phyloP scores from a whole-genome alignment of 2,797 vertebrate species.

The Aeoliscus strigatus region DNA sequence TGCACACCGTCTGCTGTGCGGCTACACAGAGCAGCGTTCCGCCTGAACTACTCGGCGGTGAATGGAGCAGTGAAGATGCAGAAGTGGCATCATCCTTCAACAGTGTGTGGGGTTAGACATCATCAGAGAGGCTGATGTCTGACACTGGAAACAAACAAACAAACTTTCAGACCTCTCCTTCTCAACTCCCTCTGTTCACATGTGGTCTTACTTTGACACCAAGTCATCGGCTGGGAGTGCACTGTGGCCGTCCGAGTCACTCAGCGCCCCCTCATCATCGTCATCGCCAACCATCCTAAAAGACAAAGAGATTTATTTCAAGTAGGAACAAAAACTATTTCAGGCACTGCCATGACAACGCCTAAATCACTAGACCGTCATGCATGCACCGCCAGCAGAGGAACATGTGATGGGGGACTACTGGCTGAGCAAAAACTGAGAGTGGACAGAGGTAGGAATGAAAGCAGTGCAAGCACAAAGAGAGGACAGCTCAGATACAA shows the following conservation, averaged over 20 bases:
- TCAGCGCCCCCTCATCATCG: conserved; percentile 86
- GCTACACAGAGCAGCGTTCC: conserved; percentile 4
- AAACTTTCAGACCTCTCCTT: not conserved
- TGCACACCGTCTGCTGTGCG: not conserved
- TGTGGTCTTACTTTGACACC: conserved; percentile 86
- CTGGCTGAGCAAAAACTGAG: not conserved
- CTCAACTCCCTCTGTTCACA: not conserved
- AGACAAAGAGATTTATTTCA: conserved; percentile 14
- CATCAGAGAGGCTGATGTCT: no score
- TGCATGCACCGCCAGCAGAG: no score
- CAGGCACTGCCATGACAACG: no score
- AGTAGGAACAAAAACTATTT: conserved; percentile 1
- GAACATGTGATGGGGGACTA: not conserved
- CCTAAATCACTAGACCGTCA: no score
- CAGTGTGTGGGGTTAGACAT: no score
- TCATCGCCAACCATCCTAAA: conserved; percentile 86
- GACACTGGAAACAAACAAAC: no score
- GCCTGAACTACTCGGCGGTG: conserved; percentile 1
- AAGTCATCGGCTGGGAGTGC: conserved; percentile 81
- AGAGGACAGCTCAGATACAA: conserved; percentile 54
- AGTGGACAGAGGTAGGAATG: conserved; percentile 4
- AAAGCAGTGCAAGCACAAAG: conserved; percentile 14
- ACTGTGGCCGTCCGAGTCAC: conserved; percentile 83
- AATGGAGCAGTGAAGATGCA: conserved; percentile 6
- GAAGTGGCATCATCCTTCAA: no score